Evolutionary conservation across 2,888 invertebrate species (phyloP), one percentile per base, ranked within the genome.

Genomic region (Heliconius aoede): DNA sequence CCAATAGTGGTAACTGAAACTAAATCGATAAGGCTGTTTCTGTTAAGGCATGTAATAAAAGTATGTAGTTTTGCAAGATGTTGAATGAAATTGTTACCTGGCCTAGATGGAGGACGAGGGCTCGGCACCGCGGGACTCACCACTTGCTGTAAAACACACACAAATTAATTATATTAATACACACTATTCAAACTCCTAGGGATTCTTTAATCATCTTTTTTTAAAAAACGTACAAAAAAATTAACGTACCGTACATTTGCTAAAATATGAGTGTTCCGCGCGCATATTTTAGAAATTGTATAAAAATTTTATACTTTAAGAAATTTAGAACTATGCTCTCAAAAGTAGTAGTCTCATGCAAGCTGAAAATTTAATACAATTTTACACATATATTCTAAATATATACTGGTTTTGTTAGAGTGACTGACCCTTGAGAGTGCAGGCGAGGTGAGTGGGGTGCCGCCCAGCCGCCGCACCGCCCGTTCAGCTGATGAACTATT

Each of bases 371-470:
- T 24, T 5, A 13, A 60, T 13, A 60, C 13, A 60, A 15, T 13
- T 26, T 9, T 15, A 60, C 13, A 60, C 24, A 60, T 26, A 60
- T 26, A 60, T 24, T 13, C 24, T 58, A 13, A 13, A 60, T 60
- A 4, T 60, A 60, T 58, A 60, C 24, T 26, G 11, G 26, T 4
- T 15, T 26, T 36, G n/a, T 40, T 26, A 67, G 15, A 11, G 58
- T 58, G n/a, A 62, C 76, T 67, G 13, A 94, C 94, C 90, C 94
- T 83, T 21, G 91, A 87, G 28, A 94, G 86, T 8, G 94, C 94
- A 9, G 94, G 94, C 0, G 94, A 94, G 2, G 94, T 94, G 76
- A 94, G 91, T 1, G 94, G 94, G 0, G 94, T 94, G 72, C 92
- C 92, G 46, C 93, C 93, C 58, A 92, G 84, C 28, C 94, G 85